Conservation (phyloP, 2,888 invertebrate genomes). For the Cataglyphis altisquamis region DNA sequence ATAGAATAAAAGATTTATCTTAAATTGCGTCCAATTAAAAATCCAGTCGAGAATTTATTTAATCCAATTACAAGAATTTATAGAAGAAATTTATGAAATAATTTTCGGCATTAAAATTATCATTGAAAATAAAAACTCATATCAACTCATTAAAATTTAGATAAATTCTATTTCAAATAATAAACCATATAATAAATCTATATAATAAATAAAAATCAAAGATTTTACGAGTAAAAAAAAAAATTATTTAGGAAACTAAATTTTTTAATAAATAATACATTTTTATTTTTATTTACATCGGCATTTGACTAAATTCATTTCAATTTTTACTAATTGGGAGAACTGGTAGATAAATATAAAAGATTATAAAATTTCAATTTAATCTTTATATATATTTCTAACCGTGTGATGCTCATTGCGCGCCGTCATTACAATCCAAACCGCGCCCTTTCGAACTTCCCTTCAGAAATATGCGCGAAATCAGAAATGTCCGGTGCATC, state of each 20-base stretch:
- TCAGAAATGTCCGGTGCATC: conserved; percentile 2
- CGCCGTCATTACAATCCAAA: conserved; percentile 8
- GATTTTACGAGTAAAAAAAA: not conserved
- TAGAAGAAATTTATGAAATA: not conserved
- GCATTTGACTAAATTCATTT: too few relatives aligned
- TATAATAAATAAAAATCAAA: not conserved
- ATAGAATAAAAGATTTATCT: not conserved
- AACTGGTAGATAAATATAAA: too few relatives aligned
- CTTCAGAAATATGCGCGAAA: conserved; percentile 44
- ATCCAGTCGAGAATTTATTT: not conserved
- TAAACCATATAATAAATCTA: not conserved
- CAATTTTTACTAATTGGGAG: not conserved
- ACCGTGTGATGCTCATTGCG: conserved; percentile 5
- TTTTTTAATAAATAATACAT: not conserved
- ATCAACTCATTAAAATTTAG: not conserved
- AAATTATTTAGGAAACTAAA: not conserved
- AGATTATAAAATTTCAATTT: too few relatives aligned
- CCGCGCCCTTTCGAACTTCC: conserved; percentile 23
- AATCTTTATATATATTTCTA: too few relatives aligned
- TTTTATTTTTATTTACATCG: too few relatives aligned
- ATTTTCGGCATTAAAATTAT: not conserved
- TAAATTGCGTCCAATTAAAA: not conserved
- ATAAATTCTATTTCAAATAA: not conserved
- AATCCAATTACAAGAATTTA: not conserved
- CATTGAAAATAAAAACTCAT: not conserved